Conservation (phyloP, 2,797 vertebrate genomes). For the Sciaenops ocellatus region DNA sequence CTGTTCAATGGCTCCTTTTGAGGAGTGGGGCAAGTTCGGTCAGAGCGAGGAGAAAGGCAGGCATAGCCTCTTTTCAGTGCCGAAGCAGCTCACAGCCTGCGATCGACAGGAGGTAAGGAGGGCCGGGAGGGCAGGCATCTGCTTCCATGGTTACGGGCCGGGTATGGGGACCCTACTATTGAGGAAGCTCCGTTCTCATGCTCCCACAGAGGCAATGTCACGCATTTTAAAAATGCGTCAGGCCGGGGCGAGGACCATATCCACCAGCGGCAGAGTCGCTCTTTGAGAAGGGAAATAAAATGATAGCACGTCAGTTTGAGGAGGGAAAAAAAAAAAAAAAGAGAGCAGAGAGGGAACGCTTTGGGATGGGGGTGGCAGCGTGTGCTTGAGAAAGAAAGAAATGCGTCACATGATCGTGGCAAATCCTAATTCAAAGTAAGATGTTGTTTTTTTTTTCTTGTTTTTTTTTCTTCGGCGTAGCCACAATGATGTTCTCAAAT, state of each 20-base stretch:
- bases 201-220: constrained; percentile 95
- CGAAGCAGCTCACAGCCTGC: constrained; percentile 95
- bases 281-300: constrained; percentile 94
- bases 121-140: constrained; percentile 95
- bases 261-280: constrained; percentile 85
- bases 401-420: constrained; percentile 92
- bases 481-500: constrained; percentile 30
- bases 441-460: not conserved
- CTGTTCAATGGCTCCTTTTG: constrained; percentile 97
- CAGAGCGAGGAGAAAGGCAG: constrained; percentile 95
- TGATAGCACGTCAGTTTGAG: constrained; percentile 89
- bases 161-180: constrained; percentile 97
- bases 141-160: constrained; percentile 99
- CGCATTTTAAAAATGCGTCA: constrained; percentile 92
- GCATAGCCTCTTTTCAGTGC: constrained; percentile 93
- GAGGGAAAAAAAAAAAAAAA: constrained; percentile 46
- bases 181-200: constrained; percentile 97
- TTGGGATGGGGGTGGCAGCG: constrained; percentile 69
- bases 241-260: constrained; percentile 90
- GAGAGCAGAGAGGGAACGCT: constrained; percentile 62
- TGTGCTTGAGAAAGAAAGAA: constrained; percentile 76
- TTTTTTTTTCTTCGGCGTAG: constrained; percentile 25
- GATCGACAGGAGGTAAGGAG: constrained; percentile 99
- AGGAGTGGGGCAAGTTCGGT: constrained; percentile 98
- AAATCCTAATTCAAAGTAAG: constrained; percentile 85